These are phyloP conservation scores for Molothrus ater DNA, from an alignment of 2,797 vertebrate genomes.

Conservation along the genomic window DNA sequence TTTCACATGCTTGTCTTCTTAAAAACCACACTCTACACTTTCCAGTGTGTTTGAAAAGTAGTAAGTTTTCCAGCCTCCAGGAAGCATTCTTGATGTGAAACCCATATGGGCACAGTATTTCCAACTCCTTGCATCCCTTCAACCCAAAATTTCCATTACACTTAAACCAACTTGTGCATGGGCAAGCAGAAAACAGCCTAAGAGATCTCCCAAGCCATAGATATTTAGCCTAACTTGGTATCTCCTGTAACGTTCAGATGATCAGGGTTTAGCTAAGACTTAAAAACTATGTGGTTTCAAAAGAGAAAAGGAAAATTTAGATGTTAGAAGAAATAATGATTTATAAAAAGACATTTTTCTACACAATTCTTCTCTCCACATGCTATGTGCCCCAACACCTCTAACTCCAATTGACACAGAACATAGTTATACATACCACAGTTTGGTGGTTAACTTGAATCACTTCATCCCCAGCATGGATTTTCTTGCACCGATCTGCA, in stretches of 20 bases:
- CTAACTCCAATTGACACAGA: conserved; percentile 76
- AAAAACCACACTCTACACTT: neutral
- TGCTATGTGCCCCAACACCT: conserved; percentile 43
- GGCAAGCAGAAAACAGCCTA: neutral
- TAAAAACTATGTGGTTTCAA: neutral
- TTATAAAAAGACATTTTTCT: conserved; percentile 42
- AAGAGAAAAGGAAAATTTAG: neutral
- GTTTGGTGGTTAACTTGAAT: conserved; percentile 99
- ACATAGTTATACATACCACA: conserved; percentile 88
- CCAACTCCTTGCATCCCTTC: neutral
- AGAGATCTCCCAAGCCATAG: neutral
- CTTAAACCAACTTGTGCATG: neutral
- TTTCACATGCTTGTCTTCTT: neutral
- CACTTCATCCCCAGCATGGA: conserved; percentile 98
- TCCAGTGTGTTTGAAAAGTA: neutral
- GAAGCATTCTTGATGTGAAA: neutral
- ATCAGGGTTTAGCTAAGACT: neutral
- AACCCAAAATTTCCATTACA: neutral
- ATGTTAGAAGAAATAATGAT: conserved; percentile 14
- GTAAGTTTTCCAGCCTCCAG: neutral
- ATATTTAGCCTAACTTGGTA: neutral
- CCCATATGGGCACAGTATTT: neutral
- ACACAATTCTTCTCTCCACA: conserved; percentile 48
- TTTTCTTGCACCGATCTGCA: conserved; percentile 98
- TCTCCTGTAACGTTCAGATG: neutral